Evolutionary conservation across 2,888 invertebrate species (phyloP), one percentile per base, ranked within the genome.

Genomic region (Frankliniella intonsa): DNA sequence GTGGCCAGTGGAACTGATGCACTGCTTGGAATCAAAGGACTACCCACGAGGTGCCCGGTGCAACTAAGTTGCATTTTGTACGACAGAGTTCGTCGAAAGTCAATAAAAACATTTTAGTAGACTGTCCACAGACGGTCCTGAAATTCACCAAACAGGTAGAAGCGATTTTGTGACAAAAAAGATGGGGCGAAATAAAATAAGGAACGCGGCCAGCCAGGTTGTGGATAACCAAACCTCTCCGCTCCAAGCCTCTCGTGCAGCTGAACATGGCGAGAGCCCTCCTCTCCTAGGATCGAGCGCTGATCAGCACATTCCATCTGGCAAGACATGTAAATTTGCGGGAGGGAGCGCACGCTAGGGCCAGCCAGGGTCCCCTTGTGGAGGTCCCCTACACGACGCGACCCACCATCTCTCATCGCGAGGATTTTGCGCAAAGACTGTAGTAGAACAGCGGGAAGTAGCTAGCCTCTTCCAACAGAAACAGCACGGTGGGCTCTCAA

Each of bases 311-410:
- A 76, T 76, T 76, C 69, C 69, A 76, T 76, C 69, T 25, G 25
- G 25, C 22, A 76, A 25, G 69, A 76, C 69, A 25, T 76, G 69
- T 76, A 76, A 25, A 76, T 76, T 76, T 76, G 69, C 69, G 25
- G 55, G 55, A 14, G 55, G 55, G 55, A 55, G 14, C 17, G 55
- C 55, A 55, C 11, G 17, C 38, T 5, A 38, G 38, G 38, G 38
- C 5, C 38, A 0, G 17, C 38, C 38, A 38, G 38, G 38, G 38
- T 38, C 38, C 38, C 5, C 38, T 38, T 38, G 38, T 38, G 38
- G 38, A 5, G 38, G 38, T 38, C 38, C 38, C 5, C 38, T 14
- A 55, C 17, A 55, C 11, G 55, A 19, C 55, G 55, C 55, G 55
- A 55, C 55, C 55, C 55, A 19, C 55, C 10, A 55, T 19, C 55